These are phyloP conservation scores for Prunella himalayana DNA, from an alignment of 2,113 vertebrate genomes.

Conservation along the genomic window DNA sequence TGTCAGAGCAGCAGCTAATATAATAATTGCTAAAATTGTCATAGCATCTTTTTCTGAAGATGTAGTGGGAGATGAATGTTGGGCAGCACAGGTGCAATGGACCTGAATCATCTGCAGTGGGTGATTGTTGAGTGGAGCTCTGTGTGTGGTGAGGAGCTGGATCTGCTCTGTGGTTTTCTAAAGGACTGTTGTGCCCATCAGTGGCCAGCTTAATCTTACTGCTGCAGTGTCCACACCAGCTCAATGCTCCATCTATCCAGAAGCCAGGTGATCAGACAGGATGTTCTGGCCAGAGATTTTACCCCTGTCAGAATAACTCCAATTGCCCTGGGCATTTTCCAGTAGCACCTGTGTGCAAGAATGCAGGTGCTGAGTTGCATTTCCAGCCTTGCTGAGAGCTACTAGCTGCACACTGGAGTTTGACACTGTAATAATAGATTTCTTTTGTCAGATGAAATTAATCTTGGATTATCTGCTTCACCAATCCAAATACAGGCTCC, in stretches of 20 bases:
- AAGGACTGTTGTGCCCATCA: background rate
- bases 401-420: background rate
- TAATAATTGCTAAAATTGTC: background rate
- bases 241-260: background rate
- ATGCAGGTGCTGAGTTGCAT: background rate
- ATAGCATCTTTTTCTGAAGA: background rate
- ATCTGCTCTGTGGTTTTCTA: background rate
- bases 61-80: background rate
- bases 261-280: background rate
- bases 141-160: background rate
- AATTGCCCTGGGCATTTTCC: background rate
- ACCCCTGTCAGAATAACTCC: background rate
- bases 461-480: slow-evolving; percentile 73
- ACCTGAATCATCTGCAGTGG: background rate
- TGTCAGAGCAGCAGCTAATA: background rate
- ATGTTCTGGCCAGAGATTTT: background rate
- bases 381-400: slow-evolving; percentile 26
- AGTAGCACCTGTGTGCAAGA: background rate
- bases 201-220: background rate
- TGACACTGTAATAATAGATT: slow-evolving; percentile 56
- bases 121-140: background rate
- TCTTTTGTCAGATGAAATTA: slow-evolving; percentile 68
- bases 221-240: background rate
- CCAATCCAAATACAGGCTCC: slow-evolving; percentile 54
- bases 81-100: background rate